Base-by-base conservation (phyloP, 2,797 vertebrate species). In the Chaetophractus vellerosus region DNA sequence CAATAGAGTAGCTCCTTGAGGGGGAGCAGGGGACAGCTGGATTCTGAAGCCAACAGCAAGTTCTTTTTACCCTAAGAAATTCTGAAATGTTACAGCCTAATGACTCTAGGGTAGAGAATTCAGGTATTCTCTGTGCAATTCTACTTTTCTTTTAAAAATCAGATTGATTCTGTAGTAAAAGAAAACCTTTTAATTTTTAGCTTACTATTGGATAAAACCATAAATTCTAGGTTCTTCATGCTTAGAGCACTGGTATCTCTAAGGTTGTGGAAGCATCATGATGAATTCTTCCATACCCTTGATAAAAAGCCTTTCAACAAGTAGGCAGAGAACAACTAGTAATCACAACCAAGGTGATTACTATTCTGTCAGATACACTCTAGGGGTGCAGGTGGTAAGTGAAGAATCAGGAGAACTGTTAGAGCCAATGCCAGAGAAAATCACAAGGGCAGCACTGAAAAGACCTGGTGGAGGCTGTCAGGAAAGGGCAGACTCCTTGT, bases 71-170 rank as follows among this genome's bases (percentile, higher is more conserved):
- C 69, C 48, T 23, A 90, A 59, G 80, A 91, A 94, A 90, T 84
- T 82, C 61, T 82, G 33, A 92, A 96, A 96, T 74, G 45, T 88
- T 52, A 80, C 19, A 66, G 36, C 28, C 81, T 90, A 78, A 50
- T 90, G 79, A 87, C 16, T 57, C 36, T 28, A 61, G 14, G 26
- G 2, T 33, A 96, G 41, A 84, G 57, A 94, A 80, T 38, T 24
- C 64, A 92, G 63, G 28, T 52, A 23, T 93, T 68, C 72, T 93
- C n/a, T 87, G 50, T 50, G 36, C 52, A 59, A 76, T 76, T 91
- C 63, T 82, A 48, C 38, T 80, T 96, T 92, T 86, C 82, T 90
- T 96, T 80, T 86, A 61, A 88, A 76, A 78, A 90, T n/a, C 24
- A 94, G 19, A 57, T 50, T 89, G 76, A 31, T 80, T 91, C 80